Percentiles rank a stretch among this genome's conserved stretches.
phyloP scores from a whole-genome alignment of 1,140 invertebrate genomes.

The Drosophila elegans region DNA sequence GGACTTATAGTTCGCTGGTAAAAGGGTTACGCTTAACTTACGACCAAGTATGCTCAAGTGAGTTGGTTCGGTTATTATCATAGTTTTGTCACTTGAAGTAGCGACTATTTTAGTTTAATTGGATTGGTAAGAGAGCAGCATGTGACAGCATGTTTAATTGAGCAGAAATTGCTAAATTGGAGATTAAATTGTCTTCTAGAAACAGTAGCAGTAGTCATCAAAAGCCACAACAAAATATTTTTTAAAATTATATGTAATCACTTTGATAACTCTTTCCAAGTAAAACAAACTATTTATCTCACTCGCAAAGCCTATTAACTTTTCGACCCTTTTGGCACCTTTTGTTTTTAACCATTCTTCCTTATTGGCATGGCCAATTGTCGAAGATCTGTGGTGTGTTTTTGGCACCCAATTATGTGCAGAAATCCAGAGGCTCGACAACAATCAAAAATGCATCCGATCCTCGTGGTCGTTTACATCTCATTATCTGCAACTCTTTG shows the following conservation, averaged over 20 bases:
- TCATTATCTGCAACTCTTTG: constrained; percentile 54
- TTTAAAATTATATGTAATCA: not conserved
- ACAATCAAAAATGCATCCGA: constrained; percentile 39
- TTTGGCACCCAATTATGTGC: constrained; percentile 57
- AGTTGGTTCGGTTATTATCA: constrained; percentile 49
- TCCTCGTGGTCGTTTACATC: constrained; percentile 53
- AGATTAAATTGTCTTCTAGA: not conserved
- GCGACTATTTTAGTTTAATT: constrained; percentile 65
- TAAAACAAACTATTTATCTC: constrained; percentile 15
- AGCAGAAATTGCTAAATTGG: constrained; percentile 35
- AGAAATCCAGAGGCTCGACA: constrained; percentile 9
- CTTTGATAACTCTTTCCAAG: constrained; percentile 15
- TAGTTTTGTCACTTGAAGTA: constrained; percentile 57
- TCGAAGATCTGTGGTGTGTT: constrained; percentile 39
- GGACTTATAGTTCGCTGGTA: constrained; percentile 25
- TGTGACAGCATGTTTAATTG: constrained; percentile 54
- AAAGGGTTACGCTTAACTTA: constrained; percentile 42
- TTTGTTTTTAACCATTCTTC: constrained; percentile 27
- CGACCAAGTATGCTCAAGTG: constrained; percentile 29
- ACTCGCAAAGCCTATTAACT: constrained; percentile 25
- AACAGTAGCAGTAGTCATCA: not conserved
- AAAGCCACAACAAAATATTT: not conserved
- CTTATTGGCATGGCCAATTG: constrained; percentile 35
- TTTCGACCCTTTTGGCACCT: constrained; percentile 45
- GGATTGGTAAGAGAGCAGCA: constrained; percentile 32